Evolutionary conservation across 2,888 invertebrate species (phyloP).

Genomic region (Asteroscopus sphinx): DNA sequence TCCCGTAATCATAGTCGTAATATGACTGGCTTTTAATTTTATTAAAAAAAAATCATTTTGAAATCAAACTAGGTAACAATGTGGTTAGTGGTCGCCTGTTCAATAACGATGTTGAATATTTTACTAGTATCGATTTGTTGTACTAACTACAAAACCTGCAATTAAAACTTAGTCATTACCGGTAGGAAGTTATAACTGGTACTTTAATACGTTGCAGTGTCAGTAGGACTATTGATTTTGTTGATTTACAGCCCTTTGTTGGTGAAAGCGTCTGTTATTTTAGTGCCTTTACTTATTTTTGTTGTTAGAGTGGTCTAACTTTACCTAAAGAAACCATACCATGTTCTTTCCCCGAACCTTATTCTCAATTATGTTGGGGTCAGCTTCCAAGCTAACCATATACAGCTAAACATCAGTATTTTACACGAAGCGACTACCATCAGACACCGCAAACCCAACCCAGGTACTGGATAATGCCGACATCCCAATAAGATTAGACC

Average conservation of each 20-base stretch:
- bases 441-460: too few relatives aligned
- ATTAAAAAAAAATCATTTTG: slow-evolving; percentile 2
- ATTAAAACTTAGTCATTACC: slow-evolving; percentile 21
- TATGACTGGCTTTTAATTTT: not conserved
- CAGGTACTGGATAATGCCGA: too few relatives aligned
- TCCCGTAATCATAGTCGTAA: too few relatives aligned
- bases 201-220: slow-evolving; percentile 6
- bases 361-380: too few relatives aligned
- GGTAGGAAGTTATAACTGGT: slow-evolving; percentile 1
- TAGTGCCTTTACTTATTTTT: not conserved
- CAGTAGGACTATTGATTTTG: not conserved
- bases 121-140: slow-evolving; percentile 32
- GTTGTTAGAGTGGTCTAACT: too few relatives aligned
- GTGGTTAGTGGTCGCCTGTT: slow-evolving; percentile 6
- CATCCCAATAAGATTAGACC: too few relatives aligned
- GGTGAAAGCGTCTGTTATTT: slow-evolving; percentile 4
- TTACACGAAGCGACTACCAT: too few relatives aligned
- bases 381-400: too few relatives aligned
- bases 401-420: too few relatives aligned
- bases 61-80: slow-evolving; percentile 4
- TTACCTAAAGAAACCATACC: too few relatives aligned
- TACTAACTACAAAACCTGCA: slow-evolving; percentile 22
- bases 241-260: slow-evolving; percentile 5
- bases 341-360: too few relatives aligned
- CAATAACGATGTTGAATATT: slow-evolving; percentile 27